phyloP scores from a whole-genome alignment of 2,113 vertebrate species.

The Triplophysa tibetana region DNA sequence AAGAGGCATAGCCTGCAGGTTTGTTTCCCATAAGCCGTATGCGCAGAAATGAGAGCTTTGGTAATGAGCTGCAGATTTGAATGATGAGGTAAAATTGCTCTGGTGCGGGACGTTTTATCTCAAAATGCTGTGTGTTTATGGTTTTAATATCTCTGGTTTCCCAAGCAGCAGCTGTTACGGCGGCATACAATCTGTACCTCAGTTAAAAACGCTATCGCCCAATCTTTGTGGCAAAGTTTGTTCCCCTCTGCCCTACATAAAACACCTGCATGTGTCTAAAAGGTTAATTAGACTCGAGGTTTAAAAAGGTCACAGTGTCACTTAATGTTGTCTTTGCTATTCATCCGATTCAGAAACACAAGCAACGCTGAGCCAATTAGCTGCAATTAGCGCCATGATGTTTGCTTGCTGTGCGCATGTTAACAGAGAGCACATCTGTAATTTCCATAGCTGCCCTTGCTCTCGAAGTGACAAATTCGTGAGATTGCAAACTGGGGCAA shows the following conservation, averaged over 20 bases:
- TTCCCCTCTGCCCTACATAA: slow-evolving; percentile 54
- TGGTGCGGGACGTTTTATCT: slow-evolving; percentile 30
- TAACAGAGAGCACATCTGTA: slow-evolving; percentile 66
- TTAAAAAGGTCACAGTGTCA: slow-evolving; percentile 67
- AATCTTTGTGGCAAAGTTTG: slow-evolving; percentile 39
- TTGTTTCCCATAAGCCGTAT: slow-evolving; percentile 16
- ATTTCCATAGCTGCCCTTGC: slow-evolving; percentile 65
- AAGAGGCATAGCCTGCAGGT: not conserved
- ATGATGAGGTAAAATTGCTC: slow-evolving; percentile 35
- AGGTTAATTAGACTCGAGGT: slow-evolving; percentile 71
- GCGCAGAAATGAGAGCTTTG: slow-evolving; percentile 24
- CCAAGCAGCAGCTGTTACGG: not conserved
- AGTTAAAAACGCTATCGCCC: too few relatives aligned
- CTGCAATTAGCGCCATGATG: slow-evolving; percentile 71
- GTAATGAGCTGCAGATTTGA: slow-evolving; percentile 39
- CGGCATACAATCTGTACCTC: too few relatives aligned
- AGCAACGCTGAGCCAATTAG: slow-evolving; percentile 70
- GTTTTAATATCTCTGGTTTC: not conserved
- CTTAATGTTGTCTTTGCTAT: slow-evolving; percentile 68
- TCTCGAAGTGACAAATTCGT: slow-evolving; percentile 50
- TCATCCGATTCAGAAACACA: slow-evolving; percentile 71
- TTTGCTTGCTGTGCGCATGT: slow-evolving; percentile 65
- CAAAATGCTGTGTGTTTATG: slow-evolving; percentile 10
- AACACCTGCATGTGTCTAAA: slow-evolving; percentile 61
- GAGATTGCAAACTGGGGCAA: slow-evolving; percentile 53